These are phyloP conservation scores for Peucedramus taeniatus DNA, from an alignment of 2,113 vertebrate species.

Conservation along the genomic window DNA sequence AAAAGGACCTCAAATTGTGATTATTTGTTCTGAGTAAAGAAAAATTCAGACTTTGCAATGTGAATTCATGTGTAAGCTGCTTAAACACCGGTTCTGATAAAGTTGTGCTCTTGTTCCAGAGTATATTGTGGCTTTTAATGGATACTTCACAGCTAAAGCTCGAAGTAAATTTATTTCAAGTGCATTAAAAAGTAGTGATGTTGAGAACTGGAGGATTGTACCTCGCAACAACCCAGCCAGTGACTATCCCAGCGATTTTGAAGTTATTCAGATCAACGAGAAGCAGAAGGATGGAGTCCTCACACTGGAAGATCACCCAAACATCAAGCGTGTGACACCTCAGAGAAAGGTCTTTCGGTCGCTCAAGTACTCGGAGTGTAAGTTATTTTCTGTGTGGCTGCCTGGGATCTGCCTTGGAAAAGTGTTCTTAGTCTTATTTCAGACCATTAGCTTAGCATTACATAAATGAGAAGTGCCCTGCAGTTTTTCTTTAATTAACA, in stretches of 20 bases:
- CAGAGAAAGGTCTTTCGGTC: constrained; percentile 92
- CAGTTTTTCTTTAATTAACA: neutral
- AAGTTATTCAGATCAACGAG: constrained; percentile 91
- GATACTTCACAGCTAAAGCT: constrained; percentile 91
- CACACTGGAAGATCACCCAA: constrained; percentile 89
- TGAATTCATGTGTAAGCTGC: neutral
- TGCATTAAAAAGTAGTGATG: constrained; percentile 80
- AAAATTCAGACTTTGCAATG: neutral
- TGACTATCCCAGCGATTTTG: constrained; percentile 96
- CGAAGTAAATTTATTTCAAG: constrained; percentile 93
- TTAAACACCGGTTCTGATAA: constrained; percentile 12
- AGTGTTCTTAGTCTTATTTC: neutral
- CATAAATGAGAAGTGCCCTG: neutral
- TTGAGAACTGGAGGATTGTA: constrained; percentile 90
- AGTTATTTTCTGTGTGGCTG: constrained; percentile 60
- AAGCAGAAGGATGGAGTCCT: constrained; percentile 81
- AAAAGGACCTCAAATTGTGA: neutral
- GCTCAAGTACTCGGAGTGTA: constrained; percentile 85
- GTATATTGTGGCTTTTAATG: constrained; percentile 94
- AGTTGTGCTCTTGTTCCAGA: constrained; percentile 76
- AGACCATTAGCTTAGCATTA: neutral
- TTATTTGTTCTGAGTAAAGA: neutral
- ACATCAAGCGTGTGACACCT: constrained; percentile 95
- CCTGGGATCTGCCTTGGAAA: neutral
- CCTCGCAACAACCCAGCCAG: constrained; percentile 94